phyloP scores from a whole-genome alignment of 1,140 invertebrate species.

The Ostrea denselamellosa region DNA sequence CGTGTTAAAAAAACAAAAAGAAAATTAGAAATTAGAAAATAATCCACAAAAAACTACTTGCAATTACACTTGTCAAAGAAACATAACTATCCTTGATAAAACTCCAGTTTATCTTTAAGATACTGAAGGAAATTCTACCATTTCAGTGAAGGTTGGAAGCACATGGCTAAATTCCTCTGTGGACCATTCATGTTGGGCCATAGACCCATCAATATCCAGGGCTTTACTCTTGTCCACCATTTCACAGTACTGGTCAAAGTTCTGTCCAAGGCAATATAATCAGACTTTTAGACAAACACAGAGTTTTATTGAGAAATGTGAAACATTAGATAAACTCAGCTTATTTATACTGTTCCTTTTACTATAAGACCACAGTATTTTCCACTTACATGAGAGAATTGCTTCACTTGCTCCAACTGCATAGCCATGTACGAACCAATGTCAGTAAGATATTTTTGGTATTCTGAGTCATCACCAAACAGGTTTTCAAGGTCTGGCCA shows the following conservation, averaged over 20 bases:
- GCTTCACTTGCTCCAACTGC: conserved; percentile 71
- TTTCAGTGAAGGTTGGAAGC: conserved; percentile 73
- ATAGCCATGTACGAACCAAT: conserved; percentile 70
- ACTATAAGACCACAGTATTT: not conserved
- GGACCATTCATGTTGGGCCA: conserved; percentile 72
- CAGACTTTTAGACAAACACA: not conserved
- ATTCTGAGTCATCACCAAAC: conserved; percentile 74
- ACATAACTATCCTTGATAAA: not conserved
- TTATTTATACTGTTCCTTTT: not conserved
- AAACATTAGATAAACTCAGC: not conserved
- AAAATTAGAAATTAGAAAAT: not conserved
- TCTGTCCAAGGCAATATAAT: conserved; percentile 55
- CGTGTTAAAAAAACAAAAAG: not conserved
- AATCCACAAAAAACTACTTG: not conserved
- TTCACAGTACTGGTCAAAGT: conserved; percentile 75
- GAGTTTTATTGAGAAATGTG: not conserved
- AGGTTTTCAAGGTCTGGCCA: conserved; percentile 77
- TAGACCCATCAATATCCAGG: conserved; percentile 73
- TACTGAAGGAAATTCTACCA: conserved; percentile 64
- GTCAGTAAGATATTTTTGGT: conserved; percentile 70
- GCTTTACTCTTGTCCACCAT: conserved; percentile 76
- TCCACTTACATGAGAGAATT: conserved; percentile 54
- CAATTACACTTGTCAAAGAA: not conserved
- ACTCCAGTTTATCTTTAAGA: not conserved
- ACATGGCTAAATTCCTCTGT: conserved; percentile 77